Conservation (phyloP, 2,797 vertebrate genomes). For the Pipistrellus nathusii region DNA sequence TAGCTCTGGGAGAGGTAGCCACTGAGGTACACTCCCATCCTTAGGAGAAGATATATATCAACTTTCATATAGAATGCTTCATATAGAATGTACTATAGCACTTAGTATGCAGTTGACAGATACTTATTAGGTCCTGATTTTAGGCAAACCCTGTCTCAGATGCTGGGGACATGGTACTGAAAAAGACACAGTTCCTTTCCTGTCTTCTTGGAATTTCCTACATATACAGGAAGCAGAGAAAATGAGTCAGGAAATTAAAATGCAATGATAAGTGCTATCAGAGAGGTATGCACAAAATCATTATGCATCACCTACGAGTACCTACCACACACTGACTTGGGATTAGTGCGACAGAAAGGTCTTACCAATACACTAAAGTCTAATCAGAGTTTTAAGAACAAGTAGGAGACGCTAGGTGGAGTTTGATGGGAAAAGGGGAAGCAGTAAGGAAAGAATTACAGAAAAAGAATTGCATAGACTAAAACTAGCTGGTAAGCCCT, state of each 20-base stretch:
- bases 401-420: background rate
- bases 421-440: background rate
- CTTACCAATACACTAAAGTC: background rate
- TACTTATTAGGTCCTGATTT: conserved; percentile 13
- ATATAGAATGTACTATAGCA: background rate
- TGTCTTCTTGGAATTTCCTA: background rate
- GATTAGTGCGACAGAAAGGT: background rate
- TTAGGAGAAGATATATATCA: conserved; percentile 68
- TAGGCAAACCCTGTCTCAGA: conserved; percentile 54
- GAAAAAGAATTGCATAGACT: background rate
- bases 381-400: background rate
- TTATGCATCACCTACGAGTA: background rate
- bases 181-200: background rate
- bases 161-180: background rate
- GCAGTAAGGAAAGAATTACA: background rate
- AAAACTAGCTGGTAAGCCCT: background rate
- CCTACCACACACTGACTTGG: background rate
- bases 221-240: conserved; percentile 18
- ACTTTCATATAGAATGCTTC: conserved; percentile 7
- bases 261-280: conserved; percentile 14
- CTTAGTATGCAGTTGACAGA: conserved; percentile 14
- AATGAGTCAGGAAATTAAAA: background rate
- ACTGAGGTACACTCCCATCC: conserved; percentile 56
- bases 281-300: background rate
- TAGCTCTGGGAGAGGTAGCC: conserved; percentile 56